Evolutionary conservation across 2,888 invertebrate genomes (phyloP).

Genomic region (Ectropis crepuscularia): DNA sequence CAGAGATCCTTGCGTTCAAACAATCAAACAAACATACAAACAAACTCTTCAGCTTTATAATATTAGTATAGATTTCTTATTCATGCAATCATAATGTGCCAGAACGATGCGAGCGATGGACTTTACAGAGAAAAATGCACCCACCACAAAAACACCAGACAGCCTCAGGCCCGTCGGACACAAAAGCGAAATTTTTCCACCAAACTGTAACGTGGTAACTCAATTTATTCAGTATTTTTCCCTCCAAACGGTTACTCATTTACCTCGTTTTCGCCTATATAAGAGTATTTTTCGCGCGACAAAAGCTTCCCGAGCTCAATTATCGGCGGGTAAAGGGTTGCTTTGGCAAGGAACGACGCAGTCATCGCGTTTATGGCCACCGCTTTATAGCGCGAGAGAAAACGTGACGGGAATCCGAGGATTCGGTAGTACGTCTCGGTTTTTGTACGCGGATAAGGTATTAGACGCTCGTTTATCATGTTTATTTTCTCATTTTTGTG

Average conservation of each 20-base stretch:
- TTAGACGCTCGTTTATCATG: conserved; percentile 5
- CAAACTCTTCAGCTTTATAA: no score
- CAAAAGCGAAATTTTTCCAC: no score
- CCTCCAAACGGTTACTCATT: neutral
- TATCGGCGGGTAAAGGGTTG: conserved; percentile 11
- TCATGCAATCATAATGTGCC: no score
- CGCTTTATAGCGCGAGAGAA: conserved; percentile 7
- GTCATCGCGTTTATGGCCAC: conserved; percentile 13
- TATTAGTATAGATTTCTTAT: no score
- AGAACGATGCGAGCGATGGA: no score
- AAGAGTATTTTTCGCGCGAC: neutral
- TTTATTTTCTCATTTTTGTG: neutral
- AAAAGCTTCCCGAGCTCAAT: conserved; percentile 6
- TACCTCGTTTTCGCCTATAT: no score
- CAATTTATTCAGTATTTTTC: neutral
- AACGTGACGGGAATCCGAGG: conserved; percentile 8
- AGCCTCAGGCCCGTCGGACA: no score
- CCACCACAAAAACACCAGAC: no score
- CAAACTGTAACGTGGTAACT: no score
- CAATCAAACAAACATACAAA: no score
- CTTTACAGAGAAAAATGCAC: no score
- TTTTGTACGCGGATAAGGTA: conserved; percentile 5
- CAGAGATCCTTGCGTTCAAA: no score
- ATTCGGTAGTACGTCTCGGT: neutral
- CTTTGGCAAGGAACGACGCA: conserved; percentile 8